Percentiles rank a stretch among this genome's conserved stretches.
phyloP scores from a whole-genome alignment of 2,797 vertebrate genomes.

The Lepilemur septentrionalis region DNA sequence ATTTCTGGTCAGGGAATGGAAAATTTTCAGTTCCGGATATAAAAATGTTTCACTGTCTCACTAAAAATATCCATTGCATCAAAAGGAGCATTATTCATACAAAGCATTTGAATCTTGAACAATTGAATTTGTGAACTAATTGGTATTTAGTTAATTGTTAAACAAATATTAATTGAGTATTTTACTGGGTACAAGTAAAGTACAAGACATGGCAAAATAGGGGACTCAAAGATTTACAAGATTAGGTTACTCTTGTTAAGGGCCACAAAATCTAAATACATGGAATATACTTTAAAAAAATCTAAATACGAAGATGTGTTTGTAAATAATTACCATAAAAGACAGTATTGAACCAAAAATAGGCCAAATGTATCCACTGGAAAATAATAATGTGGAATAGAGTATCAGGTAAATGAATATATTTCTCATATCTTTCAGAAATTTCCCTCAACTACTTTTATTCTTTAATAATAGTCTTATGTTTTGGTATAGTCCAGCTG shows the following conservation, averaged over 20 bases:
- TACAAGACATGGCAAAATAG: neutral
- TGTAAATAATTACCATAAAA: constrained; percentile 4
- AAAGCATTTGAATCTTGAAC: neutral
- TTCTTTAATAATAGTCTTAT: neutral
- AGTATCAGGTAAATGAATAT: neutral
- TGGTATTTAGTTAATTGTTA: constrained; percentile 18
- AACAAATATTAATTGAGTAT: neutral
- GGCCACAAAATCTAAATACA: neutral
- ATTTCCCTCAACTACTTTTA: neutral
- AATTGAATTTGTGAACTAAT: constrained; percentile 29
- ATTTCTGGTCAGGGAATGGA: constrained; percentile 55
- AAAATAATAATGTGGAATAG: constrained; percentile 25
- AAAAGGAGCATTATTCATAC: neutral
- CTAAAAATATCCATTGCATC: constrained; percentile 26
- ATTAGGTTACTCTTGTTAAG: neutral
- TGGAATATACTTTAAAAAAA: neutral
- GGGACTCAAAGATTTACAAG: neutral
- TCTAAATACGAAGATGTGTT: neutral
- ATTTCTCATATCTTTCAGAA: neutral
- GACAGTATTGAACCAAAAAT: neutral
- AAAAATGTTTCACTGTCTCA: constrained; percentile 28
- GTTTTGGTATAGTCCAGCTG: neutral
- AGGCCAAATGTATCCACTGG: neutral
- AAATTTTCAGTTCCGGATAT: constrained; percentile 37
- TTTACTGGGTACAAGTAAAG: neutral